phyloP scores from a whole-genome alignment of 1,140 invertebrate genomes.

The Danaus melanippus region DNA sequence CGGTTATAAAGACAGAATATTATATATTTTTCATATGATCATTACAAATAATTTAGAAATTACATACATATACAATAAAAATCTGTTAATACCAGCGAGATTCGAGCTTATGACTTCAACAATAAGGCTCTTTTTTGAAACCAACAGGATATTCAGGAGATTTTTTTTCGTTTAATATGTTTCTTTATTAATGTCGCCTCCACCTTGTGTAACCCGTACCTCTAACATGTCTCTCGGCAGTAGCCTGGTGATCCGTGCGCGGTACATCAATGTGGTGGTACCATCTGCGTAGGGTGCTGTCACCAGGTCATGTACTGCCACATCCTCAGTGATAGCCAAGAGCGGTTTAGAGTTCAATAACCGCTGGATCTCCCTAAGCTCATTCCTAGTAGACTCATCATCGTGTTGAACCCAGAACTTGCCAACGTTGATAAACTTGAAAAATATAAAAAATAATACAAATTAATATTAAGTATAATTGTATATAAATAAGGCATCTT shows the following conservation, averaged over 20 bases:
- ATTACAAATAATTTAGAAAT: no score
- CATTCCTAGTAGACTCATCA: slow-evolving; percentile 46
- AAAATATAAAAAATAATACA: slow-evolving; percentile 4
- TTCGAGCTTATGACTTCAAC: no score
- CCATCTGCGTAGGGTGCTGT: slow-evolving; percentile 42
- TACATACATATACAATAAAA: no score
- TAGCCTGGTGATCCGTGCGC: slow-evolving; percentile 37
- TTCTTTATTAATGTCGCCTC: no score
- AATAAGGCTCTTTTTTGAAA: no score
- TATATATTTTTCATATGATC: no score
- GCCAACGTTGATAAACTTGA: slow-evolving; percentile 71
- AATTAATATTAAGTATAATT: no score
- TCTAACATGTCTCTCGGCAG: slow-evolving; percentile 50
- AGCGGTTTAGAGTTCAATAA: slow-evolving; percentile 32
- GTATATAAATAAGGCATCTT: no score
- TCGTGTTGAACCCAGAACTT: slow-evolving; percentile 76
- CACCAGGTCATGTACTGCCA: slow-evolving; percentile 23
- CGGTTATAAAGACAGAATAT: no score
- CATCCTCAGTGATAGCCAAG: slow-evolving; percentile 20
- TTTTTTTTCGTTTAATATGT: no score
- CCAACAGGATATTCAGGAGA: no score
- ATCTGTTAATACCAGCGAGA: no score
- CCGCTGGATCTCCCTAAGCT: slow-evolving; percentile 32
- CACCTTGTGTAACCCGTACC: slow-evolving; percentile 22
- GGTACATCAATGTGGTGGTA: slow-evolving; percentile 29